Conservation (phyloP, 2,888 invertebrate genomes). For the Apoderus coryli region DNA sequence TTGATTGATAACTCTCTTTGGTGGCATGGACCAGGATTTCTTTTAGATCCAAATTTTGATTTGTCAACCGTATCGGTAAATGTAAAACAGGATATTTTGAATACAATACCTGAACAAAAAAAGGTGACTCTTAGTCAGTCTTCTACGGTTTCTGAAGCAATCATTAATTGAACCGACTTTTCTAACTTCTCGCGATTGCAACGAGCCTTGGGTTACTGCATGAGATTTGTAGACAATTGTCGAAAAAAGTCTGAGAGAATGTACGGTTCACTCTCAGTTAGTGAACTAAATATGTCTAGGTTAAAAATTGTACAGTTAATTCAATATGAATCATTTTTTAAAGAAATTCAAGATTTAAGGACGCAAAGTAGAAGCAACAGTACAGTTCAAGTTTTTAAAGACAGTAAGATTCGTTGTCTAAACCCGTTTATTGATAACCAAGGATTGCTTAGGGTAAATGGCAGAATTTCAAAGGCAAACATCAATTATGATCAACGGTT, state of each 20-base stretch:
- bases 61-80: no score
- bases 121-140: slow-evolving; percentile 6
- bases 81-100: slow-evolving; percentile 21
- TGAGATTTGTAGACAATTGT: slow-evolving; percentile 3
- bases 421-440: slow-evolving; percentile 11
- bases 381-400: background rate
- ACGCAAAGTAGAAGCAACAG: background rate
- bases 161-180: slow-evolving; percentile 1
- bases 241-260: background rate
- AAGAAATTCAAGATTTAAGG: background rate
- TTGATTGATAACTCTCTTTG: slow-evolving; percentile 2
- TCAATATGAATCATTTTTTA: slow-evolving; percentile 2
- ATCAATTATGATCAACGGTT: slow-evolving; percentile 12
- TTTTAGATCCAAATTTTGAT: slow-evolving; percentile 5
- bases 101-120: slow-evolving; percentile 5
- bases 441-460: slow-evolving; percentile 15
- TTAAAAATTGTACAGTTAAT: slow-evolving; percentile 6
- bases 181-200: slow-evolving; percentile 1
- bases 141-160: no score
- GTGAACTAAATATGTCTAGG: slow-evolving; percentile 1
- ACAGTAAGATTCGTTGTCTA: slow-evolving; percentile 2
- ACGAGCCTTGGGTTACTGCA: background rate
- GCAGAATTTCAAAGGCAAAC: slow-evolving; percentile 12
- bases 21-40: slow-evolving; percentile 7
- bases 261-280: background rate